Conservation (phyloP, 2,113 vertebrate genomes). For the Xenopus borealis region DNA sequence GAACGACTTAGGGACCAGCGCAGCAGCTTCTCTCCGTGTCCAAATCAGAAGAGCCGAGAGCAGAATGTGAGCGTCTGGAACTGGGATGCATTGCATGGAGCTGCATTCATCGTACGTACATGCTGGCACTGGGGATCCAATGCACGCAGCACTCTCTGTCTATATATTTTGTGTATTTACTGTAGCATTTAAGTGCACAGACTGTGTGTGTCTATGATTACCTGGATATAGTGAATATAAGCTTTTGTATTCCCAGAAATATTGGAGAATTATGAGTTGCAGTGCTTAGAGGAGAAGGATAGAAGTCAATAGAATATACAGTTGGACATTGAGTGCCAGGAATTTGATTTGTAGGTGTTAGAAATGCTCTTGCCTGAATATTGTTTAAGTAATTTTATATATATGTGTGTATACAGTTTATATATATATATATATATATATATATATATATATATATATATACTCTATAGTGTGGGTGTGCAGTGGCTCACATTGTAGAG, state of each 20-base stretch:
- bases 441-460: no score
- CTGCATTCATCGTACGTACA: conserved; percentile 17
- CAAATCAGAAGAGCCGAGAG: conserved; percentile 3
- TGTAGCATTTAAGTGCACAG: not conserved
- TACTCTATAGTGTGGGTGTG: not conserved
- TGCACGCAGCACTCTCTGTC: not conserved
- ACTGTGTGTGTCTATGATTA: no score
- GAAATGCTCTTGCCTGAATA: no score
- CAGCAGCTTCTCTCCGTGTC: conserved; percentile 21
- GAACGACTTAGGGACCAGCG: conserved; percentile 35
- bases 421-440: no score
- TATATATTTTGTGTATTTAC: not conserved
- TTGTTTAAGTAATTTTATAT: no score
- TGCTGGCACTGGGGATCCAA: not conserved
- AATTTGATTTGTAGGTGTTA: no score
- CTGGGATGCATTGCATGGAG: conserved; percentile 21
- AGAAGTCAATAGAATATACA: not conserved
- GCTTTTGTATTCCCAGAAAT: not conserved
- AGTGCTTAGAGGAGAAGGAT: not conserved
- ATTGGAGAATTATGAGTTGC: not conserved
- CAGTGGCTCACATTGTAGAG: not conserved
- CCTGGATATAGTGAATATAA: not conserved
- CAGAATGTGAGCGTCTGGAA: conserved; percentile 24
- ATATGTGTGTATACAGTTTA: no score
- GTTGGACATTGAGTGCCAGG: not conserved